Conservation (phyloP, 1,140 invertebrate genomes). For the Macrosteles quadrilineatus region DNA sequence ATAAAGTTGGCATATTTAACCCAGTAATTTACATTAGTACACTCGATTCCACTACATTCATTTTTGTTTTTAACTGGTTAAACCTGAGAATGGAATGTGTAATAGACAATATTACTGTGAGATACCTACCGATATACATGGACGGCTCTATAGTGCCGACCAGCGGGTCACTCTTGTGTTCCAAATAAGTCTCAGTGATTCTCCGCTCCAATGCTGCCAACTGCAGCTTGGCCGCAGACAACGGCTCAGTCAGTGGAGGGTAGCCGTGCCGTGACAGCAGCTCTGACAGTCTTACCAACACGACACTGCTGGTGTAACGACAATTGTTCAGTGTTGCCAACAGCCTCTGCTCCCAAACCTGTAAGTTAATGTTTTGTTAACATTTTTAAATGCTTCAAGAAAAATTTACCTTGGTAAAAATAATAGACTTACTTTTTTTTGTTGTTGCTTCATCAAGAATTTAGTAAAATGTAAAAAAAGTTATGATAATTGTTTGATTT, state of each 20-base stretch:
- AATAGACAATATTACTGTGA: no score
- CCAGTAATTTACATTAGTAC: no score
- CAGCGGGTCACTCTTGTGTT: slow-evolving; percentile 89
- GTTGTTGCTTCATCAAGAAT: no score
- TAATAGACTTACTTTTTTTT: no score
- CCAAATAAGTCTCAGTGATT: slow-evolving; percentile 81
- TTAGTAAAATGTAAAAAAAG: no score
- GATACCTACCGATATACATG: slow-evolving; percentile 85
- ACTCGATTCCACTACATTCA: no score
- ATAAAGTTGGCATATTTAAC: no score
- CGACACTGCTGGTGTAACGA: slow-evolving; percentile 73
- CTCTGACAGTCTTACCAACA: slow-evolving; percentile 68
- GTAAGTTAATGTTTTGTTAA: slow-evolving; percentile 47
- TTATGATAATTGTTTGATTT: no score
- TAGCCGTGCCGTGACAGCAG: slow-evolving; percentile 67
- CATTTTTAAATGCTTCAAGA: slow-evolving; percentile 28
- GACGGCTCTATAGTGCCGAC: slow-evolving; percentile 93
- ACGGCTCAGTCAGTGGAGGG: slow-evolving; percentile 64
- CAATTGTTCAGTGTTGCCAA: slow-evolving; percentile 90
- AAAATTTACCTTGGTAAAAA: no score
- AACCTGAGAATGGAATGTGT: no score
- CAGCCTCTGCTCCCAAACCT: slow-evolving; percentile 76
- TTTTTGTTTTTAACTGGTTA: no score
- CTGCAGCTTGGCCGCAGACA: slow-evolving; percentile 58
- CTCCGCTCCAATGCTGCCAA: slow-evolving; percentile 67